Percentiles rank a stretch among this genome's conserved stretches.
These are phyloP conservation scores for Xestia xanthographa DNA, from an alignment of 2,888 invertebrate genomes.

Conservation along the genomic window DNA sequence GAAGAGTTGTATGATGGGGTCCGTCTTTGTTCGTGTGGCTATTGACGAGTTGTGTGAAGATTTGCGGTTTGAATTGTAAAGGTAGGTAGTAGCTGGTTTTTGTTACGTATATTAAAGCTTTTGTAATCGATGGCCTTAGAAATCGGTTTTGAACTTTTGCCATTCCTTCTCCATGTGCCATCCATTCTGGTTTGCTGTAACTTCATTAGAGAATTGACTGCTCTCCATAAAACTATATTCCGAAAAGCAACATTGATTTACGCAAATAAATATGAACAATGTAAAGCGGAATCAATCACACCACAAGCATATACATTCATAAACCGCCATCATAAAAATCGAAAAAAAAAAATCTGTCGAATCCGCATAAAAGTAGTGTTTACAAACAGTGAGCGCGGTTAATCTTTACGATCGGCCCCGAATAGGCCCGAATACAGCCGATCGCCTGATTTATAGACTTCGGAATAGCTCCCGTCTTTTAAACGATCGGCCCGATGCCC, in stretches of 20 bases:
- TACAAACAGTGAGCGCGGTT: conserved; percentile 85
- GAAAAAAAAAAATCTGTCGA: conserved; percentile 80
- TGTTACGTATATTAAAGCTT: conserved; percentile 26
- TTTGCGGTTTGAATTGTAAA: conserved; percentile 45
- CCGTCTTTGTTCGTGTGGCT: conserved; percentile 26
- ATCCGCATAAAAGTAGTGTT: conserved; percentile 85
- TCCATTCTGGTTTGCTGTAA: background rate
- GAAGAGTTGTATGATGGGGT: conserved; percentile 42
- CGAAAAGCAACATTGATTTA: conserved; percentile 48
- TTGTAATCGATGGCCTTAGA: background rate
- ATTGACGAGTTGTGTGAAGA: conserved; percentile 40
- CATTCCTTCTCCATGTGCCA: background rate
- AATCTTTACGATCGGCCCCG: conserved; percentile 85
- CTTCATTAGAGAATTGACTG: background rate
- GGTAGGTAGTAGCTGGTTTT: conserved; percentile 1
- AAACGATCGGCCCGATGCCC: conserved; percentile 78
- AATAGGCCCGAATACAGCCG: conserved; percentile 81
- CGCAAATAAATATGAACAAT: conserved; percentile 59
- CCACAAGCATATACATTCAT: conserved; percentile 71
- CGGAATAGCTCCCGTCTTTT: conserved; percentile 87
- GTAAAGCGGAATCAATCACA: conserved; percentile 67
- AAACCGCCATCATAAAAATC: conserved; percentile 76
- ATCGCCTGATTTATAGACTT: conserved; percentile 85
- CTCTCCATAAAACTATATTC: conserved; percentile 30
- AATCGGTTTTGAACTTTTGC: background rate